A percentile compares a stretch with the other conserved stretches of the same genome.
Evolutionary conservation across 2,888 invertebrate species (phyloP).

Genomic region (Tuta absoluta): DNA sequence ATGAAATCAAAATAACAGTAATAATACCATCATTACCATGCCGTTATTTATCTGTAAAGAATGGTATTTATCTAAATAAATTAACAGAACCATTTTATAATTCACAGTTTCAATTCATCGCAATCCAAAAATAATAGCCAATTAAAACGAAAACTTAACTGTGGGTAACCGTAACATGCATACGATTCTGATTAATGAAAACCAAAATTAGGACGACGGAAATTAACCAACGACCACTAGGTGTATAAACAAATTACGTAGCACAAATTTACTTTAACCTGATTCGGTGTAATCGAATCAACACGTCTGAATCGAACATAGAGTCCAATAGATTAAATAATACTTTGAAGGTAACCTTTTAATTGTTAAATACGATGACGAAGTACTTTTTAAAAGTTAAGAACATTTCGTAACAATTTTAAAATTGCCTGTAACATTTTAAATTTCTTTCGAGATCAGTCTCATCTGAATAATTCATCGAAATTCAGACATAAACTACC

Average conservation of each 20-base stretch:
- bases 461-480: no score
- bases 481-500: no score
- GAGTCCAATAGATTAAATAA: not conserved
- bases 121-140: not conserved
- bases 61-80: no score
- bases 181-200: constrained; percentile 6
- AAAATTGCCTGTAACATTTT: no score
- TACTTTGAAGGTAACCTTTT: not conserved
- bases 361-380: not conserved
- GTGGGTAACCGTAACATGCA: not conserved
- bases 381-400: no score
- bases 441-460: no score
- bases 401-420: no score
- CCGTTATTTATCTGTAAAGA: no score
- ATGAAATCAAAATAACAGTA: no score
- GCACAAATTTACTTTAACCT: not conserved
- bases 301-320: not conserved
- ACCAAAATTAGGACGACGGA: constrained; percentile 3
- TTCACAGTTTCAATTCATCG: not conserved
- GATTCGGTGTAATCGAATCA: not conserved
- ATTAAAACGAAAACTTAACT: not conserved
- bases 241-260: not conserved
- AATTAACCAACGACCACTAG: constrained; percentile 10
- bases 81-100: no score
- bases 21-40: no score